Evolutionary conservation across 37 sponge, comb jelly and placozoan genomes (phyloP).

Genomic region (Axinella damicornis): DNA sequence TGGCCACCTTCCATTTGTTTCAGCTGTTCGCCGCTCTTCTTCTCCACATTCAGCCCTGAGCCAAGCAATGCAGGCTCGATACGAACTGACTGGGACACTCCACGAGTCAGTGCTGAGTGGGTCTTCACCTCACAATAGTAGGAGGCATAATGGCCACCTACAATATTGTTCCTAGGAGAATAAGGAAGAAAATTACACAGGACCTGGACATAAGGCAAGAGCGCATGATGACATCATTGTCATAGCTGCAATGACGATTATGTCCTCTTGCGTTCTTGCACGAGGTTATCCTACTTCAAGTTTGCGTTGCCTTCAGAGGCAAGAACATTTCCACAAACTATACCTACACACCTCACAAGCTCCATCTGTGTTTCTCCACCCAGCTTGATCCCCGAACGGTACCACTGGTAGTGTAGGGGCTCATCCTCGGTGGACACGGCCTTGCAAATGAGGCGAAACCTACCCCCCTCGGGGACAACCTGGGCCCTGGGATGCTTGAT

Average conservation of each 20-base stretch:
- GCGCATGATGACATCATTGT: too few species aligned
- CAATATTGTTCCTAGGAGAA: conserved; percentile 1
- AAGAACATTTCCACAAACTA: too few species aligned
- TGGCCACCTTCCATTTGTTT: too few species aligned
- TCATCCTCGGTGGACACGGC: conserved; percentile 18
- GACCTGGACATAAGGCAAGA: too few species aligned
- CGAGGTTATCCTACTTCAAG: too few species aligned
- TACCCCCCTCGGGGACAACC: conserved; percentile 1
- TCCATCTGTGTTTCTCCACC: neutral
- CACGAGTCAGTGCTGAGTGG: neutral
- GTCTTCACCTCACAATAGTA: conserved; percentile 44
- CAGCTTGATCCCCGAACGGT: conserved; percentile 1
- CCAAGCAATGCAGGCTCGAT: neutral
- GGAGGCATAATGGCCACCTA: conserved; percentile 4
- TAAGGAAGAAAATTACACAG: neutral
- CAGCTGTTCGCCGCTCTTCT: too few species aligned
- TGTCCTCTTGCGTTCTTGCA: too few species aligned
- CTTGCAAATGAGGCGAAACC: conserved; percentile 18
- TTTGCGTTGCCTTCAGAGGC: too few species aligned
- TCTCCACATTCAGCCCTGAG: too few species aligned
- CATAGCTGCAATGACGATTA: too few species aligned
- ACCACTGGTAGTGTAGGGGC: conserved; percentile 50
- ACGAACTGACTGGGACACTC: conserved; percentile 2
- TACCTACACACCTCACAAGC: neutral
- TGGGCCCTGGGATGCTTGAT: conserved; percentile 21